Base-by-base conservation (phyloP, 2,888 invertebrate genomes). In the Drosophila imparisetae region DNA sequence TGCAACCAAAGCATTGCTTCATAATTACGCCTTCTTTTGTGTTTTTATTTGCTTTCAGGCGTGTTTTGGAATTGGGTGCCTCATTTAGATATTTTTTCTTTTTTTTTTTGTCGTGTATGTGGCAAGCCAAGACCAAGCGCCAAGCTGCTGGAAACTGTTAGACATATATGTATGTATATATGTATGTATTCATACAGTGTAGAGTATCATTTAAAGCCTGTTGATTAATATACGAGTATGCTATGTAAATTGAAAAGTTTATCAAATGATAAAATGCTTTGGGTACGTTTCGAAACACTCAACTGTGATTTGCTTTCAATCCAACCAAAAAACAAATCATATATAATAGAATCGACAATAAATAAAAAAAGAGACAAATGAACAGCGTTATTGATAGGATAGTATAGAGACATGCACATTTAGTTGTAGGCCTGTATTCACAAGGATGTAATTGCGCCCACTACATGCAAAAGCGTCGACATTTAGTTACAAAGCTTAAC, bases 221-320 rank as follows among this genome's bases (percentile, higher is more conserved):
- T 77, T 36, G 59, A 74, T 78, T 74, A 70, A 70, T 80, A 66
- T 80, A 68, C 57, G 48, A 68, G 71, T 75, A 76, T 75, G 59
- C 57, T 72, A 64, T 61, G 62, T 62, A 82, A 75, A 66, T 61
- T 68, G 40, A 77, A 60, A 32, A 54, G 60, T 65, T 78, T 78
- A 55, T 64, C 66, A 75, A 84, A 70, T 72, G 66, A 73, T 76
- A 76, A 76, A 76, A 80, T 78, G 68, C 58, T 68, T 71, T 52
- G 66, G 59, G 29, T 59, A 69, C 61, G 45, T 76, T 71, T 74
- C 59, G 65, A 77, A 80, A 85, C 82, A 87, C 89, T 87, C 90
- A 91, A 91, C 91, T 91, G 91, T 92, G 92, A 91, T 86, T 91
- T 91, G 91, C 91, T 83, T 73, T 84, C 54, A 57, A 60, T 50